A percentile compares a stretch with the other conserved stretches of the same genome.
These are phyloP conservation scores for Nasonia vitripennis DNA, from an alignment of 1,140 invertebrate species.

Conservation along the genomic window DNA sequence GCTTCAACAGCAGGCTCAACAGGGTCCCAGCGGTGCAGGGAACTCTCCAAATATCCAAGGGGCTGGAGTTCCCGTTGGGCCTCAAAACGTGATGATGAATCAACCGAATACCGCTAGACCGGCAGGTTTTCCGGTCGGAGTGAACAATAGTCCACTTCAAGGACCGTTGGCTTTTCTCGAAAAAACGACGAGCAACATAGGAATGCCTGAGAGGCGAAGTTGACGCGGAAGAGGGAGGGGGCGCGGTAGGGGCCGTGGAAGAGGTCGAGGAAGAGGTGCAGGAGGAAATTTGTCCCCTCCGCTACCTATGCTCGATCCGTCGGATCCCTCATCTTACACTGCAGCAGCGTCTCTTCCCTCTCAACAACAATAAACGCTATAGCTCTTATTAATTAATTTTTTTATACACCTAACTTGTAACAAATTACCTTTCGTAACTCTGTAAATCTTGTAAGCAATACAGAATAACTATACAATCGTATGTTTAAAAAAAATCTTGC, in stretches of 20 bases:
- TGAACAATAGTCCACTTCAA: constrained; percentile 75
- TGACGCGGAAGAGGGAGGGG: constrained; percentile 79
- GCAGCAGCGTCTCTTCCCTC: constrained; percentile 71
- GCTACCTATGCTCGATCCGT: constrained; percentile 68
- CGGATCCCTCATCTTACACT: constrained; percentile 70
- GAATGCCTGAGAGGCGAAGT: constrained; percentile 79
- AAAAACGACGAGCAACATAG: constrained; percentile 85
- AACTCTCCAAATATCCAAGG: constrained; percentile 65
- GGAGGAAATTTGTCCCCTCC: constrained; percentile 63
- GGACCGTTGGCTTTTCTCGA: constrained; percentile 82
- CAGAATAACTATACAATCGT: too few species aligned
- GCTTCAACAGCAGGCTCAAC: constrained; percentile 69
- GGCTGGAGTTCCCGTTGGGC: constrained; percentile 71
- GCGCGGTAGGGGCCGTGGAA: constrained; percentile 76
- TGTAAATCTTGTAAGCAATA: too few species aligned
- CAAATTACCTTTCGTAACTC: too few species aligned
- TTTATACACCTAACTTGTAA: neutral
- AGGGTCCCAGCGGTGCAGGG: constrained; percentile 60
- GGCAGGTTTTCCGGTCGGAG: constrained; percentile 65
- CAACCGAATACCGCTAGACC: constrained; percentile 60
- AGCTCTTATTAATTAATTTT: constrained; percentile 49
- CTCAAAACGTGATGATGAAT: constrained; percentile 71
- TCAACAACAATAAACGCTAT: constrained; percentile 65
- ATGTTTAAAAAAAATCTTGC: too few species aligned
- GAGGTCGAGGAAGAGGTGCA: constrained; percentile 76